Percentiles rank a stretch among this genome's conserved stretches.
phyloP scores from a whole-genome alignment of 2,797 vertebrate species.

The Parambassis ranga region DNA sequence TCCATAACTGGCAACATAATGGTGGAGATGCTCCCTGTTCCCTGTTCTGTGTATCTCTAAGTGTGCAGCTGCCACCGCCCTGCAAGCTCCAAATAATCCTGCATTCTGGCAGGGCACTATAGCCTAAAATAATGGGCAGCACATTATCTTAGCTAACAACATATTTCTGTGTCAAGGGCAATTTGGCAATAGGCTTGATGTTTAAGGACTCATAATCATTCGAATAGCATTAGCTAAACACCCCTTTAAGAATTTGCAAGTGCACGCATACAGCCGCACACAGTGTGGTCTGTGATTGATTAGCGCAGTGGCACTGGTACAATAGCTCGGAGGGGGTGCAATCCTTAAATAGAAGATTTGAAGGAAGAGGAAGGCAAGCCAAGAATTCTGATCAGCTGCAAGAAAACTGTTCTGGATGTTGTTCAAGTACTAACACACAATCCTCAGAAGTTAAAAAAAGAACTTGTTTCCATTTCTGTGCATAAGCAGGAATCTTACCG shows the following conservation, averaged over 20 bases:
- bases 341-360: slow-evolving; percentile 80
- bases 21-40: slow-evolving; percentile 55
- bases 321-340: slow-evolving; percentile 78
- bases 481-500: slow-evolving; percentile 6
- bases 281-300: slow-evolving; percentile 81
- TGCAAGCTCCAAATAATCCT: slow-evolving; percentile 71
- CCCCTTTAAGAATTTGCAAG: slow-evolving; percentile 39
- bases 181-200: slow-evolving; percentile 79
- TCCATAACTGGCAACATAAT: slow-evolving; percentile 67
- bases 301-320: slow-evolving; percentile 81
- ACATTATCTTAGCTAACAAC: slow-evolving; percentile 76
- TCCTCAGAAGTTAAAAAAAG: slow-evolving; percentile 28
- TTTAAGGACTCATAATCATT: slow-evolving; percentile 74
- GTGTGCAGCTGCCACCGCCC: slow-evolving; percentile 68
- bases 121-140: slow-evolving; percentile 74
- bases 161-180: slow-evolving; percentile 79
- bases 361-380: slow-evolving; percentile 66
- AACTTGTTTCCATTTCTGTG: not conserved
- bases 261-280: slow-evolving; percentile 27
- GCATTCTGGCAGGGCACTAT: slow-evolving; percentile 59
- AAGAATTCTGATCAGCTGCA: slow-evolving; percentile 80
- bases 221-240: slow-evolving; percentile 65
- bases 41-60: slow-evolving; percentile 69
- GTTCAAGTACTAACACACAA: slow-evolving; percentile 57
- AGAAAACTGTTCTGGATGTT: slow-evolving; percentile 57